These are phyloP conservation scores for Dioctria linearis DNA, from an alignment of 2,888 invertebrate species.

Conservation along the genomic window DNA sequence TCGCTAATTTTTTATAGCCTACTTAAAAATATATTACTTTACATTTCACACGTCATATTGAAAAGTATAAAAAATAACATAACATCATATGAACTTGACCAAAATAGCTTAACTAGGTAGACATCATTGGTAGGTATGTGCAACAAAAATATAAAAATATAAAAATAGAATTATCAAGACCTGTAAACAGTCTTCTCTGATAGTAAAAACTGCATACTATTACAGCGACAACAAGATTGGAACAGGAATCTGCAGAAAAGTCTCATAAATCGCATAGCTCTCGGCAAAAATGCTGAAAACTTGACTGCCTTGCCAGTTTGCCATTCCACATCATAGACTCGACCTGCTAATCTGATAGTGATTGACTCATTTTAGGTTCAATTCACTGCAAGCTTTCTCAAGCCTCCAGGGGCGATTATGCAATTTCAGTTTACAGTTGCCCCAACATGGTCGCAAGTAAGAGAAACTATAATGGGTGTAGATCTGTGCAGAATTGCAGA, in stretches of 20 bases:
- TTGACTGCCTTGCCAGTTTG: constrained; percentile 35
- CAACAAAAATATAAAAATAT: constrained; percentile 11
- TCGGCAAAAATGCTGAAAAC: constrained; percentile 25
- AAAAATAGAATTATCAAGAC: constrained; percentile 15
- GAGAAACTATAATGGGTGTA: neutral
- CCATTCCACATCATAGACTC: constrained; percentile 5
- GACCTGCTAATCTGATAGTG: neutral
- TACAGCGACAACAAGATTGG: neutral
- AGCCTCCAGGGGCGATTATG: constrained; percentile 2
- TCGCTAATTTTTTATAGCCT: no score
- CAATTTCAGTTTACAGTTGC: constrained; percentile 11
- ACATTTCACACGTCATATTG: neutral
- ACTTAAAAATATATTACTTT: no score
- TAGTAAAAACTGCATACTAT: constrained; percentile 1
- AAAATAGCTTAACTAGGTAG: constrained; percentile 40
- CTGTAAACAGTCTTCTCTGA: neutral
- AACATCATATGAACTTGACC: constrained; percentile 28
- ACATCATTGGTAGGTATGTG: constrained; percentile 8
- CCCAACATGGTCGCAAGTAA: constrained; percentile 9
- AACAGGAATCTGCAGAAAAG: constrained; percentile 6
- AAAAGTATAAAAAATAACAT: neutral
- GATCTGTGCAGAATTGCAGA: no score
- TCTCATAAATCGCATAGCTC: constrained; percentile 19
- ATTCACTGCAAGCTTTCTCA: neutral
- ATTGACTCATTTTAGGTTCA: constrained; percentile 19